Evolutionary conservation across 2,113 vertebrate genomes (phyloP), one percentile per base, ranked within the genome.

Genomic region (Talpa occidentalis): DNA sequence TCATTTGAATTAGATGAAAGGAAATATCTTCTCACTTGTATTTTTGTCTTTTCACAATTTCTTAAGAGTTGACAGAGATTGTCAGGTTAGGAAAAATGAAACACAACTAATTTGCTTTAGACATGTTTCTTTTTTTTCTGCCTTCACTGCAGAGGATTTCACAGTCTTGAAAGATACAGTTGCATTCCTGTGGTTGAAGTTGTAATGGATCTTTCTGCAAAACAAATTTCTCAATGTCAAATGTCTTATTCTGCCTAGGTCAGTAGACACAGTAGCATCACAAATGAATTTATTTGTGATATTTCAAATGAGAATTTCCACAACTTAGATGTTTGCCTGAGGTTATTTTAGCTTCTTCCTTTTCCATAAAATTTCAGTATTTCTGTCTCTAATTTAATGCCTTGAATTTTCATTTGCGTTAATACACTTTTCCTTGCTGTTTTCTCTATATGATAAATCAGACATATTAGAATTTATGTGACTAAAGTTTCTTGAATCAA

Each of bases 371-470:
- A 64, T 74, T 66, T 69, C 11, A 73, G 11, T 96, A 54, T 80
- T 89, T 95, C 42, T 88, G 8, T 87, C 28, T 78, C 84, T 66
- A 92, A 78, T 6, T 19, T 72, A 92, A 78, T 4, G 12, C 1
- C 9, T 93, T 67, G 7, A 44, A 30, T 88, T 72, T 95, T 64
- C 1, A 86, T 60, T n/a, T 76, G 8, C 59, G 0, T 44, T 74
- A 17, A 56, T 62, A 19, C 0, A 82, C 0, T n/a, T 87, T 89
- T 74, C 2, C 8, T 94, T 88, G 10, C 7, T 91, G 1, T 76
- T 93, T 42, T 62, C 92, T 92, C 88, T 91, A 87, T 88, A 54
- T 66, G 26, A 84, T 52, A 52, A 72, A 66, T 83, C 16, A 37
- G 6, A 9, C 26, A 60, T 72, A 59, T 35, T 90, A 84, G 62